Evolutionary conservation across 2,113 vertebrate species (phyloP).

Genomic region (Genyomyrus donnyi): DNA sequence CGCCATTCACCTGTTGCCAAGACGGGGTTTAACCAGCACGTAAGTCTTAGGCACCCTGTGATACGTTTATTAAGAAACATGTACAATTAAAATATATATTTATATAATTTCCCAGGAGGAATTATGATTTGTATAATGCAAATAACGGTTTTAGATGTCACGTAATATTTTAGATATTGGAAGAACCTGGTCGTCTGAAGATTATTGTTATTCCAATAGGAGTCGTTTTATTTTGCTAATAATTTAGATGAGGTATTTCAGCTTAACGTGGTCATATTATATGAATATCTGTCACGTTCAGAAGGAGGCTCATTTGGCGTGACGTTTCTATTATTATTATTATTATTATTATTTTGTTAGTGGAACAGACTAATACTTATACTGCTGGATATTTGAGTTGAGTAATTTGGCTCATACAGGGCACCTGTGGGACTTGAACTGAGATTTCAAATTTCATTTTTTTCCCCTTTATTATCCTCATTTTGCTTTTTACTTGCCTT

Average conservation of each 20-base stretch:
- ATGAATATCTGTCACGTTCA: background rate
- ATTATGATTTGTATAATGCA: background rate
- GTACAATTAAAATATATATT: background rate
- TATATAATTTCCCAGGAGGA: background rate
- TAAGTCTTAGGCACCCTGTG: background rate
- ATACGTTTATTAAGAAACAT: background rate
- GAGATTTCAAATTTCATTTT: background rate
- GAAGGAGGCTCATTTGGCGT: background rate
- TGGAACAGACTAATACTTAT: background rate
- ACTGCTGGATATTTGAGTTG: background rate
- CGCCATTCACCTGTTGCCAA: constrained; percentile 44
- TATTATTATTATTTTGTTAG: background rate
- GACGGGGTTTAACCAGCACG: background rate
- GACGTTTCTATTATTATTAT: background rate
- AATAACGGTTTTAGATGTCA: background rate
- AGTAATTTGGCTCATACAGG: background rate
- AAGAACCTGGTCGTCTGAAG: background rate
- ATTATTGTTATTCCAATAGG: background rate
- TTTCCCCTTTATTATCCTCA: background rate
- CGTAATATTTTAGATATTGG: background rate
- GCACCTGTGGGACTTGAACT: background rate
- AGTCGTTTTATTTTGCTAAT: background rate
- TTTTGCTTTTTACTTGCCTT: background rate
- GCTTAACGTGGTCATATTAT: background rate
- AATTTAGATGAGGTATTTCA: background rate